A percentile compares a stretch with the other conserved stretches of the same genome.
Evolutionary conservation across 2,113 vertebrate species (phyloP).

Genomic region (Meles meles): DNA sequence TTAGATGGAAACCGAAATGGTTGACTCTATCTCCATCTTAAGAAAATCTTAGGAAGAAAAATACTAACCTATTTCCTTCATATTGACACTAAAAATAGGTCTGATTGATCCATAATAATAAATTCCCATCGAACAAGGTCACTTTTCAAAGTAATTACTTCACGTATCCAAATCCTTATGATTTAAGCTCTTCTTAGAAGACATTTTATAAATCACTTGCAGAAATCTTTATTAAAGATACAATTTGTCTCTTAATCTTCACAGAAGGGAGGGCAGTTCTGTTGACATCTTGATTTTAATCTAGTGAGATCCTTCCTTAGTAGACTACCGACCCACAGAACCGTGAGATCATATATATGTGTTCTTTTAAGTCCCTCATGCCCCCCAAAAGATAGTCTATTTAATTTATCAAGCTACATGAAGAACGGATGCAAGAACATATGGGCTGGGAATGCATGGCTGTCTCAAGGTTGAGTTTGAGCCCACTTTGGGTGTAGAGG

Average conservation of each 20-base stretch:
- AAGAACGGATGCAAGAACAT: neutral
- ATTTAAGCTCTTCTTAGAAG: neutral
- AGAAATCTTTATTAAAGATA: neutral
- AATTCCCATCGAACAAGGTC: neutral
- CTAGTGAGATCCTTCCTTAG: neutral
- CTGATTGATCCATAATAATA: neutral
- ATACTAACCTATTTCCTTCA: neutral
- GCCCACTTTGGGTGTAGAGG: neutral
- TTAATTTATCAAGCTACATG: neutral
- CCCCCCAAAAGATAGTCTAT: neutral
- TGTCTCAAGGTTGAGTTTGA: neutral
- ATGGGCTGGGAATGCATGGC: neutral
- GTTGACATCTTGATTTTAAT: neutral
- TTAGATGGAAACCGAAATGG: neutral
- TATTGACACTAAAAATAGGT: neutral
- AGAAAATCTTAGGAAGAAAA: neutral
- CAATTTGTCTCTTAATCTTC: neutral
- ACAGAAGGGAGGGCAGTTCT: neutral
- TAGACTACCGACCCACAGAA: neutral
- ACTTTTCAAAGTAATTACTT: neutral
- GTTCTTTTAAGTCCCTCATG: neutral
- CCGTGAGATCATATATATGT: neutral
- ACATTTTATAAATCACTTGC: neutral
- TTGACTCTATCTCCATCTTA: neutral
- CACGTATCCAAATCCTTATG: neutral